phyloP scores from a whole-genome alignment of 2,113 vertebrate genomes.

The Hepsetus odoe region DNA sequence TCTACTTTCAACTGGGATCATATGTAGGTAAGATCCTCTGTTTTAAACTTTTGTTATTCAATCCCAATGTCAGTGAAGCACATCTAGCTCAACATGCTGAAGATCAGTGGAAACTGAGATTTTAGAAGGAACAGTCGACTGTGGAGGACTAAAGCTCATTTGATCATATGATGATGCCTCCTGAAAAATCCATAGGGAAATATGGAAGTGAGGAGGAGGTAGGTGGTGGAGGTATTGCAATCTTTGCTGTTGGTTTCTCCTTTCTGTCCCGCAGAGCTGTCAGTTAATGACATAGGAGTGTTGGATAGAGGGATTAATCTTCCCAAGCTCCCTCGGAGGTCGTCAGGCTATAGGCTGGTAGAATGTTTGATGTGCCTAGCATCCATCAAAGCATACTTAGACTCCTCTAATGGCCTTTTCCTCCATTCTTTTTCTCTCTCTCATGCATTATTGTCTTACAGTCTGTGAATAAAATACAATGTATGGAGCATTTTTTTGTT shows the following conservation, averaged over 20 bases:
- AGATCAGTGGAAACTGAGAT: not conserved
- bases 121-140: not conserved
- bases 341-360: conserved; percentile 57
- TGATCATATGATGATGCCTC: conserved; percentile 61
- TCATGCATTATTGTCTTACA: conserved; percentile 33
- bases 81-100: not conserved
- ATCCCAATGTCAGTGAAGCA: conserved; percentile 1
- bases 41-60: conserved; percentile 13
- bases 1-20: conserved; percentile 7
- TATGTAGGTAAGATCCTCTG: conserved; percentile 39
- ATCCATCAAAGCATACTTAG: conserved; percentile 51
- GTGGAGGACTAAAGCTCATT: conserved; percentile 18
- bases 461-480: conserved; percentile 18
- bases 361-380: conserved; percentile 61
- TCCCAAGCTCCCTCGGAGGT: conserved; percentile 51
- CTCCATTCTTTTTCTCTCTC: conserved; percentile 10
- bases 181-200: conserved; percentile 33
- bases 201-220: conserved; percentile 48
- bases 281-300: conserved; percentile 51
- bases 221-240: conserved; percentile 39
- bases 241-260: conserved; percentile 44
- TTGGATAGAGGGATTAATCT: conserved; percentile 48
- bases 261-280: conserved; percentile 35
- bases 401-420: conserved; percentile 34
- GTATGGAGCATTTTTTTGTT: not conserved